Evolutionary conservation across 1,140 invertebrate species (phyloP).

Genomic region (Amyelois transitella): DNA sequence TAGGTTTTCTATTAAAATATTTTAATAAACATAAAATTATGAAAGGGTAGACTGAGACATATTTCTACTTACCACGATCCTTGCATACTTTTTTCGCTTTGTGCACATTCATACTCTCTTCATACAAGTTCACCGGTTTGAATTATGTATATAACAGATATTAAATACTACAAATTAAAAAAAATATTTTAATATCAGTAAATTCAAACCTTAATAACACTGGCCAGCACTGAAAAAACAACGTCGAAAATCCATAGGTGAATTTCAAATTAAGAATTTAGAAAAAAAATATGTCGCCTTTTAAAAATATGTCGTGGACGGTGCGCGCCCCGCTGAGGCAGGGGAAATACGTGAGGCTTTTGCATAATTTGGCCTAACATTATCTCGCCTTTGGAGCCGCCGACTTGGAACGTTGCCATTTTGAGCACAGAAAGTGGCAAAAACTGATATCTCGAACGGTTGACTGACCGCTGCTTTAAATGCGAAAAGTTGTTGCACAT

Average conservation of each 20-base stretch:
- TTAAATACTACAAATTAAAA: too few species aligned
- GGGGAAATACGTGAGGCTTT: slow-evolving; percentile 1
- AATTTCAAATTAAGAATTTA: background rate
- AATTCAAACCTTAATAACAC: too few species aligned
- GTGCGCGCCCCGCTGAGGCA: background rate
- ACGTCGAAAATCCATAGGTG: background rate
- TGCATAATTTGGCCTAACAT: background rate
- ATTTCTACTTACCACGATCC: too few species aligned
- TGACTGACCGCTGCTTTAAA: slow-evolving; percentile 3
- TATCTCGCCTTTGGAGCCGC: background rate
- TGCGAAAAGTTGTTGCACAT: too few species aligned
- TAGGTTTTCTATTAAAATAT: too few species aligned
- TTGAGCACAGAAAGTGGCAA: background rate
- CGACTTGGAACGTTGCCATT: background rate
- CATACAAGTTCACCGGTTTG: too few species aligned
- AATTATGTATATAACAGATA: too few species aligned
- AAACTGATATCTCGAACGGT: slow-evolving; percentile 7
- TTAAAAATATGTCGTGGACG: background rate
- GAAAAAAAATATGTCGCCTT: background rate
- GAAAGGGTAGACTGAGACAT: too few species aligned
- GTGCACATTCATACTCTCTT: too few species aligned
- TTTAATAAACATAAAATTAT: too few species aligned
- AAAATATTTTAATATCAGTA: too few species aligned
- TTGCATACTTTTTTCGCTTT: too few species aligned
- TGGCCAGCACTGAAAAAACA: background rate